Evolutionary conservation across 1,140 invertebrate genomes (phyloP).

Genomic region (Micrasema longulum): DNA sequence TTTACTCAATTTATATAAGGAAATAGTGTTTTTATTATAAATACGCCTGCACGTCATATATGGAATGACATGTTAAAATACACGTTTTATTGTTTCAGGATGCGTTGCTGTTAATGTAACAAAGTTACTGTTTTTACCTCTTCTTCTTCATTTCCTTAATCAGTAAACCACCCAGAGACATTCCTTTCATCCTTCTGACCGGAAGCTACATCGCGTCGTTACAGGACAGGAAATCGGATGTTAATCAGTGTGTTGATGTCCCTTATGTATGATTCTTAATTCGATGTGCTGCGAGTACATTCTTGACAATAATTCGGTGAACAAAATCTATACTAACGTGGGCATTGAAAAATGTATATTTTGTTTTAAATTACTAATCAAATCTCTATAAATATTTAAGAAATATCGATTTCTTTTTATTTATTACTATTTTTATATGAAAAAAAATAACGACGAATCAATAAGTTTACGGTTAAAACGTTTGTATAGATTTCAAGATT

Average conservation of each 20-base stretch:
- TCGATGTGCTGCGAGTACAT: constrained; percentile 47
- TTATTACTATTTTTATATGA: background rate
- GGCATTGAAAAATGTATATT: background rate
- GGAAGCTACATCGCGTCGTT: constrained; percentile 12
- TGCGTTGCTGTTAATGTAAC: too few species aligned
- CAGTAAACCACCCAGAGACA: background rate
- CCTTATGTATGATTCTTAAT: constrained; percentile 27
- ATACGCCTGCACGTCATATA: too few species aligned
- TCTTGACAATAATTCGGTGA: constrained; percentile 49
- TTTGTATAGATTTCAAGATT: too few species aligned
- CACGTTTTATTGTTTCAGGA: too few species aligned
- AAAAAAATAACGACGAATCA: too few species aligned
- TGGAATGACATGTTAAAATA: too few species aligned
- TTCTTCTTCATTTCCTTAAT: background rate
- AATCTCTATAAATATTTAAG: background rate
- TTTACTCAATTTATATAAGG: too few species aligned
- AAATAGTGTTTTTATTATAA: too few species aligned
- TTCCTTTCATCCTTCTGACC: background rate
- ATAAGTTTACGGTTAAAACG: too few species aligned
- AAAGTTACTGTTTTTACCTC: background rate
- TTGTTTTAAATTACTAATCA: too few species aligned
- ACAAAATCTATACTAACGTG: background rate
- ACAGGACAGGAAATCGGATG: constrained; percentile 5
- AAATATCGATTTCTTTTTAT: background rate
- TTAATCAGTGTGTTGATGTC: constrained; percentile 11